A percentile compares a stretch with the other conserved stretches of the same genome.
Evolutionary conservation across 2,113 vertebrate species (phyloP).

Genomic region (Orientallactaga bullata): DNA sequence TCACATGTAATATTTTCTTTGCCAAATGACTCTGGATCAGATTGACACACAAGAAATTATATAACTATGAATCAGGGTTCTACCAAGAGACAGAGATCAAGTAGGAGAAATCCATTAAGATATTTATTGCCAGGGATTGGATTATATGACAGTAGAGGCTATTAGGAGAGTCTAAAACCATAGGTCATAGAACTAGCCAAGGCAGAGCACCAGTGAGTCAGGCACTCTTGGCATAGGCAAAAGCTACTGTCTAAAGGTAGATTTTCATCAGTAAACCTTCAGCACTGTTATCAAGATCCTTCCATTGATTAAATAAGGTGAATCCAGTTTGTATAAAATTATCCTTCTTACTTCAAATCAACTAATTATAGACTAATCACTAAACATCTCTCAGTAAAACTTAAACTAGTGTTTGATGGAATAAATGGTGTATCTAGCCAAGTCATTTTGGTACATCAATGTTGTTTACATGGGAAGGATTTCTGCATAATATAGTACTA

Average conservation of each 20-base stretch:
- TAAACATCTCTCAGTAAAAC: background rate
- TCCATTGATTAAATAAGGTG: background rate
- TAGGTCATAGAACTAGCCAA: too few relatives aligned
- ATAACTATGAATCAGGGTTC: background rate
- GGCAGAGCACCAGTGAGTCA: background rate
- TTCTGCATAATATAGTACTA: too few relatives aligned
- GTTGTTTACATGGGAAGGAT: too few relatives aligned
- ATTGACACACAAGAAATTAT: background rate
- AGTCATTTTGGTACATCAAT: background rate
- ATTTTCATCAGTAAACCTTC: background rate
- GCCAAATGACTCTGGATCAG: background rate
- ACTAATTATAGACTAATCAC: background rate
- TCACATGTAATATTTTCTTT: background rate
- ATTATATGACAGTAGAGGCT: background rate
- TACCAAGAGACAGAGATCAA: background rate
- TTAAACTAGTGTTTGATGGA: background rate
- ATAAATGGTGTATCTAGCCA: background rate
- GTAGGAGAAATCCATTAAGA: background rate
- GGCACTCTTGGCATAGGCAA: accelerated
- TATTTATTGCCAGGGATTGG: background rate
- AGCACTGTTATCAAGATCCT: background rate
- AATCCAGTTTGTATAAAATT: background rate
- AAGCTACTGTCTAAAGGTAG: background rate
- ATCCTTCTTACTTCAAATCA: background rate
- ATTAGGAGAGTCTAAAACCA: background rate